Conservation (phyloP, 2,888 invertebrate genomes). For the Agapostemon virescens region DNA sequence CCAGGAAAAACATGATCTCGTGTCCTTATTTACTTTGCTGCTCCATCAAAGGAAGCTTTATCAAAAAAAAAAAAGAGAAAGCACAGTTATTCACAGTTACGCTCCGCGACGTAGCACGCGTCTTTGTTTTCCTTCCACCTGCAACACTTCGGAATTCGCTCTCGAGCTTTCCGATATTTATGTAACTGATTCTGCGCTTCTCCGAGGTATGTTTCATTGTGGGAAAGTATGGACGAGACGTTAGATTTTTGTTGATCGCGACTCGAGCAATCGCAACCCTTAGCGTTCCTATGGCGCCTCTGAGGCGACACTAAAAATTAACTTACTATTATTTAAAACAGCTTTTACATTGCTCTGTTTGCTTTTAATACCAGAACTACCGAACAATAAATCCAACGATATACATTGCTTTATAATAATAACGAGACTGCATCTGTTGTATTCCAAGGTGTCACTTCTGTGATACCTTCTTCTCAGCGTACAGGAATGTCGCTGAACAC, state of each 20-base stretch:
- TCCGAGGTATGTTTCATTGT: neutral
- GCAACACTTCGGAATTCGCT: neutral
- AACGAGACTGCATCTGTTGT: too few species aligned
- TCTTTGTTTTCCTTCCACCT: neutral
- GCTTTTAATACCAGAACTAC: too few species aligned
- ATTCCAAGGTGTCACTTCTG: too few species aligned
- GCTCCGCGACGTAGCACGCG: neutral
- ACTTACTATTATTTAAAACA: too few species aligned
- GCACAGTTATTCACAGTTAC: neutral
- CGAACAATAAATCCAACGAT: too few species aligned
- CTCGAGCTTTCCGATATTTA: neutral
- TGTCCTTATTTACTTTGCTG: constrained; percentile 22
- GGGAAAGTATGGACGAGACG: neutral
- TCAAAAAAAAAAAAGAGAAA: neutral
- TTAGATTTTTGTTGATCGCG: neutral
- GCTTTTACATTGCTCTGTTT: too few species aligned
- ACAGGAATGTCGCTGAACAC: too few species aligned
- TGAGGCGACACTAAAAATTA: too few species aligned
- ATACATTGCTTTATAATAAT: too few species aligned
- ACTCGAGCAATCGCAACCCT: too few species aligned
- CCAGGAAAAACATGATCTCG: constrained; percentile 43
- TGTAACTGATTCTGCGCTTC: neutral
- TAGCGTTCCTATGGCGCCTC: too few species aligned
- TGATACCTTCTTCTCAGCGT: too few species aligned
- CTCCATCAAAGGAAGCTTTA: neutral